These are phyloP conservation scores for Pteromalus puparum DNA, from an alignment of 1,140 invertebrate species.

Conservation along the genomic window DNA sequence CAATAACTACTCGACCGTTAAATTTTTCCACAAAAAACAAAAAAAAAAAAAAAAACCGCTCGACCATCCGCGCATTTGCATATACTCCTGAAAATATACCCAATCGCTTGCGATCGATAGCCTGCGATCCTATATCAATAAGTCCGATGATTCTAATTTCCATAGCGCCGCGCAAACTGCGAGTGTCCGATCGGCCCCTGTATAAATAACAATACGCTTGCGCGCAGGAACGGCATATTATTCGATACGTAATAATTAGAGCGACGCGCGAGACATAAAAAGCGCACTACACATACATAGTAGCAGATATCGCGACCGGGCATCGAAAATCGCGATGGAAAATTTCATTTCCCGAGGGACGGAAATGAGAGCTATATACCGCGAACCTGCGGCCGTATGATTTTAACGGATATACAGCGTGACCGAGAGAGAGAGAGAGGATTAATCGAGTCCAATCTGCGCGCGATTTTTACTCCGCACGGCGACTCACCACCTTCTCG, in stretches of 20 bases:
- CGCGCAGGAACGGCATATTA: not conserved
- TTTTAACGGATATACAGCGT: not conserved
- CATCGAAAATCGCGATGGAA: conserved; percentile 7
- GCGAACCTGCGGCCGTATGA: not conserved
- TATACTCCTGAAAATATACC: not conserved
- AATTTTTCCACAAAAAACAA: not conserved
- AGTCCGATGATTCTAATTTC: not conserved
- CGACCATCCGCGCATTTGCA: not conserved
- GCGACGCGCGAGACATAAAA: not conserved
- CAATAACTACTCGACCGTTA: not conserved
- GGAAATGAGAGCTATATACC: not conserved
- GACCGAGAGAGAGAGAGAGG: too few relatives aligned
- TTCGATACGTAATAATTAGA: conserved; percentile 27
- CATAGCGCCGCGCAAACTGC: not conserved
- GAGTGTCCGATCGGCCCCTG: not conserved
- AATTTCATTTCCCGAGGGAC: conserved; percentile 14
- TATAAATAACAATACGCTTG: not conserved
- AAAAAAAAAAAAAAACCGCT: not conserved
- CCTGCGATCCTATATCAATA: not conserved
- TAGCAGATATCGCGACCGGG: not conserved
- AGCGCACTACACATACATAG: not conserved
- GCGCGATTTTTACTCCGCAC: not conserved
- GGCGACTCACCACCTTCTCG: not conserved
- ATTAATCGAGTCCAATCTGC: conserved; percentile 31
- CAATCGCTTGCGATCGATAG: not conserved